Percentiles rank a stretch among this genome's conserved stretches.
Conservation (phyloP, 2,113 vertebrate genomes). For the Mionectes macconnelli region DNA sequence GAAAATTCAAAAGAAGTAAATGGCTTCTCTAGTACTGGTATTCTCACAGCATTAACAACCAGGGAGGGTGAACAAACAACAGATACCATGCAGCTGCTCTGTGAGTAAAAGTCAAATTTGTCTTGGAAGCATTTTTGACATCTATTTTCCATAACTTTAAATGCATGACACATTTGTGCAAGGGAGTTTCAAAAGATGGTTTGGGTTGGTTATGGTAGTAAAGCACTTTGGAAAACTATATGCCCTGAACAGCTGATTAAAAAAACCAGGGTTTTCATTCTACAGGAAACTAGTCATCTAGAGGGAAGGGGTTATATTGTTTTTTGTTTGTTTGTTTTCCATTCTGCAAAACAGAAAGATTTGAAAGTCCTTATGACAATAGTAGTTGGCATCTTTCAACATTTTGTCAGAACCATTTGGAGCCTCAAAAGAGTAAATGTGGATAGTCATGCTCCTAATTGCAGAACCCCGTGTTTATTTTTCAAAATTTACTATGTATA, state of each 20-base stretch:
- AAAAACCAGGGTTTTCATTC: background rate
- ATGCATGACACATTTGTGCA: background rate
- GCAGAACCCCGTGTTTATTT: background rate
- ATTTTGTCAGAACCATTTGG: background rate
- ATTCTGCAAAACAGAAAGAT: background rate
- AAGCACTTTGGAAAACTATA: background rate
- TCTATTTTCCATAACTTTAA: background rate
- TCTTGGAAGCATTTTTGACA: background rate
- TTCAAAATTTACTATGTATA: background rate
- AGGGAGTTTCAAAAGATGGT: background rate
- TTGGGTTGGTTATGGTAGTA: background rate
- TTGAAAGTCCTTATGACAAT: background rate
- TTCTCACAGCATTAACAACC: background rate
- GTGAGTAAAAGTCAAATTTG: background rate
- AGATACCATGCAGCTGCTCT: background rate
- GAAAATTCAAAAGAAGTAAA: background rate
- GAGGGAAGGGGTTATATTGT: rapidly evolving
- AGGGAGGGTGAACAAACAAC: background rate
- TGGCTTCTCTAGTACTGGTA: background rate
- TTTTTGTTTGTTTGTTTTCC: background rate
- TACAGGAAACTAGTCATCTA: background rate
- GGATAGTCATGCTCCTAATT: background rate
- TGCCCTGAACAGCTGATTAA: rapidly evolving
- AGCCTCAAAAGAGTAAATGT: background rate
- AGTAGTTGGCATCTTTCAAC: background rate